phyloP scores from a whole-genome alignment of 2,888 invertebrate genomes.

The Phoenoteleia sp. region DNA sequence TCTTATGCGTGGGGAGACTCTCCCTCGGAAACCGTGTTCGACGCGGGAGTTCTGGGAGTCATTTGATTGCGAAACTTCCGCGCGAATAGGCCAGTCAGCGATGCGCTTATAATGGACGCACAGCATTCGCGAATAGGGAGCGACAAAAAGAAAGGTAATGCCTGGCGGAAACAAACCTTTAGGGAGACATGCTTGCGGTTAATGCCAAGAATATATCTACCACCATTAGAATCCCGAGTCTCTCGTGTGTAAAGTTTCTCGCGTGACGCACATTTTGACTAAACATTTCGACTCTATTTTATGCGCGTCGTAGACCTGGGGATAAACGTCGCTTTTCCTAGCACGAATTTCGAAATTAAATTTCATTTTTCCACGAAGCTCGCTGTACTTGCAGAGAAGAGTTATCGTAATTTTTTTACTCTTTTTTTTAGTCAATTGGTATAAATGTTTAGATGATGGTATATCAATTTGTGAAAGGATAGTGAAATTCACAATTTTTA shows the following conservation, averaged over 20 bases:
- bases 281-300: constrained; percentile 21
- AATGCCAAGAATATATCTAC: constrained; percentile 68
- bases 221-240: constrained; percentile 51
- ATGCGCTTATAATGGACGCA: constrained; percentile 71
- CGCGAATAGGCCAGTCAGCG: constrained; percentile 70
- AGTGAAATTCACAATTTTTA: too few species aligned
- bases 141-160: constrained; percentile 65
- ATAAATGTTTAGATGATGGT: too few species aligned
- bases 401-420: too few species aligned
- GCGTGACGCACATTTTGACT: constrained; percentile 39
- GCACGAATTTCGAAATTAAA: not conserved
- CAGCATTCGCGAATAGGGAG: constrained; percentile 53
- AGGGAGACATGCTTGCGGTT: constrained; percentile 68
- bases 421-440: too few species aligned
- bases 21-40: constrained; percentile 28
- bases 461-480: too few species aligned
- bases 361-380: too few species aligned
- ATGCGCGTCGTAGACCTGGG: not conserved
- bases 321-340: constrained; percentile 1
- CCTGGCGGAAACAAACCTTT: constrained; percentile 64
- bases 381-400: too few species aligned
- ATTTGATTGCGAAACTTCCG: constrained; percentile 72
- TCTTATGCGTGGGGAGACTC: constrained; percentile 56
- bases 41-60: constrained; percentile 62
- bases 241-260: constrained; percentile 46